phyloP scores from a whole-genome alignment of 2,888 invertebrate species.

The Sericinus montela region DNA sequence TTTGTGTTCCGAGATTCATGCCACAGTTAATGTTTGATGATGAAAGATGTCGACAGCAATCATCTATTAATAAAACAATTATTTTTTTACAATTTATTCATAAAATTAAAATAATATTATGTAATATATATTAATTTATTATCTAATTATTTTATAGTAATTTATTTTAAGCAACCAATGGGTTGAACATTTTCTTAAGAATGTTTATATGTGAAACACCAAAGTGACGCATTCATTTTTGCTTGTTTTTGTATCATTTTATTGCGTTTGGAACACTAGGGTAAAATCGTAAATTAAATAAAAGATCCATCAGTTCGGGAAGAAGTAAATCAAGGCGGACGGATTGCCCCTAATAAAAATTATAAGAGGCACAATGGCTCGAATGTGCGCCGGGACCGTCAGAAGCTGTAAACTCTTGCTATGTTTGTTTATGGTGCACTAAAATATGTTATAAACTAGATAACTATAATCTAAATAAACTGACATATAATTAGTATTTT shows the following conservation, averaged over 20 bases:
- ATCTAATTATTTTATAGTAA: slow-evolving; percentile 2
- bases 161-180: slow-evolving; percentile 4
- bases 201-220: no score
- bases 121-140: no score
- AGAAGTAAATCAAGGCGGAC: slow-evolving; percentile 77
- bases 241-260: slow-evolving; percentile 72
- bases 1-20: no score
- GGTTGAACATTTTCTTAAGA: no score
- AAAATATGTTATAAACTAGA: slow-evolving; percentile 79
- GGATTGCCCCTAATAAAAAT: slow-evolving; percentile 79
- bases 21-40: no score
- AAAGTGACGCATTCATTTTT: slow-evolving; percentile 58
- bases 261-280: slow-evolving; percentile 68
- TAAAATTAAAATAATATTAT: no score
- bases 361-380: slow-evolving; percentile 77
- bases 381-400: slow-evolving; percentile 71
- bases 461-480: slow-evolving; percentile 77
- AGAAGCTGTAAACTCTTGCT: slow-evolving; percentile 75
- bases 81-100: no score
- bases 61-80: no score
- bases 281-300: slow-evolving; percentile 75
- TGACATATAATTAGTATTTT: slow-evolving; percentile 70
- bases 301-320: slow-evolving; percentile 78
- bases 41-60: no score
- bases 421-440: slow-evolving; percentile 78